These are phyloP conservation scores for Physocephala rufipes DNA, from an alignment of 2,888 invertebrate genomes.

Conservation along the genomic window DNA sequence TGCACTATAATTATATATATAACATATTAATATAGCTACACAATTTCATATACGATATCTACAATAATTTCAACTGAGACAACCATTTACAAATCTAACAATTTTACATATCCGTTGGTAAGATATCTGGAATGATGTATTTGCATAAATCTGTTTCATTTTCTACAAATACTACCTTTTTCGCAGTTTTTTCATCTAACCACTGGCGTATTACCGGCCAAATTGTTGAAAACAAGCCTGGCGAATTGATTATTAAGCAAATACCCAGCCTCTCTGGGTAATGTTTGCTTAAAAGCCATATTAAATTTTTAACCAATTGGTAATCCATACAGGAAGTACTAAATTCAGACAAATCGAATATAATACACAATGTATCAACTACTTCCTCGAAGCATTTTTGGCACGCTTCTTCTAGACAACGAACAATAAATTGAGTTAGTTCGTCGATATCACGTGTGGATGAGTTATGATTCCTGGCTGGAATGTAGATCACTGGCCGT, in stretches of 20 bases:
- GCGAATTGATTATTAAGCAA: conserved; percentile 79
- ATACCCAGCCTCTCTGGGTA: conserved; percentile 82
- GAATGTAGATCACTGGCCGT: conserved; percentile 81
- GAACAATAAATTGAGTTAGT: conserved; percentile 80
- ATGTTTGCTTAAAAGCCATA: conserved; percentile 79
- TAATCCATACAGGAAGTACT: conserved; percentile 83
- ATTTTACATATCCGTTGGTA: conserved; percentile 74
- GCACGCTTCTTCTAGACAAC: conserved; percentile 79
- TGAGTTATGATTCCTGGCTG: conserved; percentile 77
- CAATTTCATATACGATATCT: conserved; percentile 11
- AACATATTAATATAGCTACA: conserved; percentile 9
- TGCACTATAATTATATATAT: conserved; percentile 22
- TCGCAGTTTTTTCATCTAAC: conserved; percentile 80
- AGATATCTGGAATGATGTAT: conserved; percentile 80
- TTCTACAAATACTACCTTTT: conserved; percentile 78
- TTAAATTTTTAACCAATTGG: conserved; percentile 80
- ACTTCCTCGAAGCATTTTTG: conserved; percentile 82
- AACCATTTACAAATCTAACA: conserved; percentile 12
- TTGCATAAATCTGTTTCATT: conserved; percentile 77
- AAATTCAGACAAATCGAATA: conserved; percentile 79
- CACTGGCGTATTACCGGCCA: conserved; percentile 82
- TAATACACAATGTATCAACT: conserved; percentile 80
- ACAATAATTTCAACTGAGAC: conserved; percentile 7
- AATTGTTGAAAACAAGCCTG: conserved; percentile 78
- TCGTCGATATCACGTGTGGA: conserved; percentile 80